phyloP scores from a whole-genome alignment of 2,113 vertebrate species.

The Halichoerus grypus region DNA sequence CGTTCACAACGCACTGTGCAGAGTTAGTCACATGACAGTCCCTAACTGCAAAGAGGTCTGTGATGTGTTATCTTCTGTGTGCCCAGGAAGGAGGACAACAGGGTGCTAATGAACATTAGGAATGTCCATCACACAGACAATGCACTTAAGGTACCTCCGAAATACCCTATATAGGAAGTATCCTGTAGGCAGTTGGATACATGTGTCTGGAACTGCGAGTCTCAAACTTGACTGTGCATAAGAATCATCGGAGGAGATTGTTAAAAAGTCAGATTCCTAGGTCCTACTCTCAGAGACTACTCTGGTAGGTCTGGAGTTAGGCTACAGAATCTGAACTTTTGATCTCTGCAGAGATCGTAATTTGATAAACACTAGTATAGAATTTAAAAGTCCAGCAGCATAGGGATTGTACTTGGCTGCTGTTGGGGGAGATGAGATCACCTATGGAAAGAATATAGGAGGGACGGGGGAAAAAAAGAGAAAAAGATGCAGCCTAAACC shows the following conservation, averaged over 20 bases:
- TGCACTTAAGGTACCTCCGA: background rate
- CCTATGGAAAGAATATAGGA: background rate
- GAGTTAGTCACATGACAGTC: background rate
- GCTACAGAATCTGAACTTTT: background rate
- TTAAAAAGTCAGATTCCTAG: background rate
- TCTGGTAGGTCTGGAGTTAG: background rate
- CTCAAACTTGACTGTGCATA: background rate
- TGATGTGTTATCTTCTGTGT: background rate
- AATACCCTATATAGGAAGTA: background rate
- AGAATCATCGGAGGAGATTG: background rate
- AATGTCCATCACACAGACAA: background rate
- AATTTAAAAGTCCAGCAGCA: background rate
- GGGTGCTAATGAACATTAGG: background rate
- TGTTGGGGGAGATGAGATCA: background rate
- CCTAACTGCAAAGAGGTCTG: background rate
- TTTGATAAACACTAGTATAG: background rate
- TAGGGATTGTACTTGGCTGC: background rate
- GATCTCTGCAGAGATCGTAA: background rate
- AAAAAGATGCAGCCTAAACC: background rate
- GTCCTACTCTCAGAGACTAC: background rate
- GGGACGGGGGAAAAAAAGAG: background rate
- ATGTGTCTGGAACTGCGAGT: background rate
- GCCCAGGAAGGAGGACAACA: background rate
- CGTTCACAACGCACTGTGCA: background rate
- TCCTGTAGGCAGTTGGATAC: background rate